phyloP scores from a whole-genome alignment of 2,888 invertebrate species.

The Heliconius aoede region DNA sequence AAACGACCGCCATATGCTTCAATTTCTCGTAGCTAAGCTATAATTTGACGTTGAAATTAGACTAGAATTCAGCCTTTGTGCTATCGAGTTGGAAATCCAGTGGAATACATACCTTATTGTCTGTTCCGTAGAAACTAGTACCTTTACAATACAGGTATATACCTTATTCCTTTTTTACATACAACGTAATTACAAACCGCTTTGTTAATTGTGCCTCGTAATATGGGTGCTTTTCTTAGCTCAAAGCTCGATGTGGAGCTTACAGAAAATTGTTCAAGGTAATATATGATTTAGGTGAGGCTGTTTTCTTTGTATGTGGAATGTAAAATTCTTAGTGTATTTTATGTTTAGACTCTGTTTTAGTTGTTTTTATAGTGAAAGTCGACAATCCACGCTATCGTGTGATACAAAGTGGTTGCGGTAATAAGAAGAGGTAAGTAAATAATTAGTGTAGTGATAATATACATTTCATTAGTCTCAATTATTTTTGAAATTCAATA shows the following conservation, averaged over 20 bases:
- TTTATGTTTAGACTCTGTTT: neutral
- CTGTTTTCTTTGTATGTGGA: neutral
- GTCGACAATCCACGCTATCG: neutral
- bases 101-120: constrained; percentile 33
- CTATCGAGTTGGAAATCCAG: constrained; percentile 17
- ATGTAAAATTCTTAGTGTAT: neutral
- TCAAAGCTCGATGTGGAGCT: constrained; percentile 37
- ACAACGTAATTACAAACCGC: constrained; percentile 54
- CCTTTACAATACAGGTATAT: constrained; percentile 25
- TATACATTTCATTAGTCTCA: neutral
- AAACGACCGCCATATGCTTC: constrained; percentile 31
- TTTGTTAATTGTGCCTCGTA: constrained; percentile 55
- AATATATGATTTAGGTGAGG: constrained; percentile 27
- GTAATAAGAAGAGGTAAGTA: neutral
- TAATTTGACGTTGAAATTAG: constrained; percentile 47
- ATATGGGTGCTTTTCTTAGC: constrained; percentile 44
- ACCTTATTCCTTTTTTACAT: constrained; percentile 49
- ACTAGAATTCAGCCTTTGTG: constrained; percentile 49
- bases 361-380: neutral
- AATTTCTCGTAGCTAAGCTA: constrained; percentile 38
- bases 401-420: neutral
- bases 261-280: constrained; percentile 40
- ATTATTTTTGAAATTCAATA: neutral
- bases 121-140: neutral
- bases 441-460: too few species aligned